Evolutionary conservation across 2,797 vertebrate genomes (phyloP).

Genomic region (Acipenser ruthenus): DNA sequence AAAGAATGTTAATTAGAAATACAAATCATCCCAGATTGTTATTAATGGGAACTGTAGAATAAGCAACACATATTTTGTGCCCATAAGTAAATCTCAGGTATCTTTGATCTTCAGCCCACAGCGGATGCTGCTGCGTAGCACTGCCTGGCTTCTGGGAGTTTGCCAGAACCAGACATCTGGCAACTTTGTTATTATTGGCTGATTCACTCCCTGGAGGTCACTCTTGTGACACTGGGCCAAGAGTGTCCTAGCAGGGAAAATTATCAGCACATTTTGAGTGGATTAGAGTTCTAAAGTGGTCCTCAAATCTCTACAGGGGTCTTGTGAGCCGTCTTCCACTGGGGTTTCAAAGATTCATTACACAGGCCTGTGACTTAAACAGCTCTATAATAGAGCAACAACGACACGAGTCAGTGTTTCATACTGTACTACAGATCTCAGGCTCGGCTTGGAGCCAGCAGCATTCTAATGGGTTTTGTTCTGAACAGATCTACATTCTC

Average conservation of each 20-base stretch:
- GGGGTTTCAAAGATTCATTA: slow-evolving; percentile 38
- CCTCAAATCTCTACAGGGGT: slow-evolving; percentile 78
- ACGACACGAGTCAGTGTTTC: slow-evolving; percentile 24
- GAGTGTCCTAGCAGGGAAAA: slow-evolving; percentile 95
- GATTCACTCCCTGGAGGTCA: slow-evolving; percentile 90
- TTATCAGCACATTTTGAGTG: slow-evolving; percentile 84
- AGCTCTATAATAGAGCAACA: slow-evolving; percentile 25
- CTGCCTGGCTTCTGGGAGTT: slow-evolving; percentile 90
- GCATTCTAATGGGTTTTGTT: slow-evolving; percentile 30
- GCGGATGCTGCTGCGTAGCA: slow-evolving; percentile 80
- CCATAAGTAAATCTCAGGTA: slow-evolving; percentile 99
- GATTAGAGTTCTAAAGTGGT: slow-evolving; percentile 80
- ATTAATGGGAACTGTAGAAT: slow-evolving; percentile 88
- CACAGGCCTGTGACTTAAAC: slow-evolving; percentile 39
- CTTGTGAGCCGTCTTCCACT: slow-evolving; percentile 53
- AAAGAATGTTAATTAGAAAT: slow-evolving; percentile 95
- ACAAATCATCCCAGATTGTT: slow-evolving; percentile 97
- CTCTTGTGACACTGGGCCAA: slow-evolving; percentile 89
- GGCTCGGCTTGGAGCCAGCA: slow-evolving; percentile 38
- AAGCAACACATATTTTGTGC: slow-evolving; percentile 91
- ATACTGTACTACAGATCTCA: slow-evolving; percentile 43
- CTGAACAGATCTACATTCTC: slow-evolving; percentile 40
- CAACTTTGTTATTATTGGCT: slow-evolving; percentile 99
- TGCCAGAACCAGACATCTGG: slow-evolving; percentile 98
- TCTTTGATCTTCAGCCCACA: slow-evolving; percentile 96